phyloP scores from a whole-genome alignment of 2,888 invertebrate genomes.

The Tortrix viridana region DNA sequence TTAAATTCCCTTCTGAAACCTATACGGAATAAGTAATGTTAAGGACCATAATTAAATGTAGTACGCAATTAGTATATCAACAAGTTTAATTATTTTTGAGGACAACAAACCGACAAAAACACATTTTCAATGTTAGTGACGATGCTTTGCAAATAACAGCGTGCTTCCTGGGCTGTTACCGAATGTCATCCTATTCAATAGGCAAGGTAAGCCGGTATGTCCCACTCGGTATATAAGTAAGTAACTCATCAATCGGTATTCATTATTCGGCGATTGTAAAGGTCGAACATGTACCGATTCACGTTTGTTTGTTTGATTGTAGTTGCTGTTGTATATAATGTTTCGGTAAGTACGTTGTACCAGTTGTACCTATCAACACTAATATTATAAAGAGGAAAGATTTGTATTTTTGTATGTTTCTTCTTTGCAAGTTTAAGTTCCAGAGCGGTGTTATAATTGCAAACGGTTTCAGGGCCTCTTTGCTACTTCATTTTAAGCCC shows the following conservation, averaged over 20 bases:
- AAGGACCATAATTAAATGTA: no score
- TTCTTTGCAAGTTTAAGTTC: no score
- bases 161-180: constrained; percentile 30
- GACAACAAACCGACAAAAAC: constrained; percentile 13
- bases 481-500: no score
- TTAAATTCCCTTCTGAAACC: no score
- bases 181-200: constrained; percentile 31
- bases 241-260: constrained; percentile 23
- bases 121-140: constrained; percentile 10
- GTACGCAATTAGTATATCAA: not conserved
- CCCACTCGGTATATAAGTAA: constrained; percentile 29
- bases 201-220: constrained; percentile 31
- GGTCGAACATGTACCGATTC: constrained; percentile 20
- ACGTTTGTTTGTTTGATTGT: constrained; percentile 27
- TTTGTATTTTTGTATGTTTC: no score
- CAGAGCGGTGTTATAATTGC: no score
- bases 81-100: not conserved
- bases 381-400: no score
- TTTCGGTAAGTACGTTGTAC: constrained; percentile 39
- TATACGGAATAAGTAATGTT: no score
- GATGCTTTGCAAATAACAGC: constrained; percentile 25
- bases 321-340: constrained; percentile 28
- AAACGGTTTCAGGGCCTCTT: no score
- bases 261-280: constrained; percentile 12
- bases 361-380: not conserved